Percentiles rank a stretch among this genome's conserved stretches.
These are phyloP conservation scores for Noctilio leporinus DNA, from an alignment of 2,113 vertebrate genomes.

Conservation along the genomic window DNA sequence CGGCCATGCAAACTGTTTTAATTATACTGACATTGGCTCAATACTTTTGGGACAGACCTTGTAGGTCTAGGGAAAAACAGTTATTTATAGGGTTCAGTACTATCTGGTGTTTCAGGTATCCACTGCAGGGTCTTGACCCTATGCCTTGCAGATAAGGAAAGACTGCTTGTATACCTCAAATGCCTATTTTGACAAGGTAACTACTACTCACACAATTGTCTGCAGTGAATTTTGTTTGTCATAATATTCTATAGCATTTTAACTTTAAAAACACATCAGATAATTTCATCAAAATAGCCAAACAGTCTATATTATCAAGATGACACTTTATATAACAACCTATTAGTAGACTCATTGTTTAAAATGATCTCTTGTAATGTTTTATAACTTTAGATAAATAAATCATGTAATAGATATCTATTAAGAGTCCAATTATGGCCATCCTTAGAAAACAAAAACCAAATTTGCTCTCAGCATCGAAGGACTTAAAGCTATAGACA, in stretches of 20 bases:
- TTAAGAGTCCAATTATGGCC: background rate
- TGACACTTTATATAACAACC: background rate
- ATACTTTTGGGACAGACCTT: too few species aligned
- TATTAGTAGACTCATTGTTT: background rate
- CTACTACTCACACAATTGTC: background rate
- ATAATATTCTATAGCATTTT: conserved; percentile 6
- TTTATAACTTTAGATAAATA: conserved; percentile 7
- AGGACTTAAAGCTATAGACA: background rate
- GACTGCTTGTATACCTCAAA: background rate
- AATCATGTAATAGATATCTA: background rate
- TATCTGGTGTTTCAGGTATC: background rate
- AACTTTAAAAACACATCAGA: background rate
- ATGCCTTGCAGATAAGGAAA: background rate
- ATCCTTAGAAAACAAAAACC: conserved; percentile 17
- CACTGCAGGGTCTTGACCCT: background rate
- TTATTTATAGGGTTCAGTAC: background rate
- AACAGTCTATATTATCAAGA: background rate
- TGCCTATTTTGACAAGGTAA: background rate
- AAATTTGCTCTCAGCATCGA: background rate
- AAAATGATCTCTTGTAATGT: background rate
- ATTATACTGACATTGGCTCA: too few species aligned
- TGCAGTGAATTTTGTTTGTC: background rate
- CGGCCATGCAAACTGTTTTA: too few species aligned
- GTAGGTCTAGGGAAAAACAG: background rate
- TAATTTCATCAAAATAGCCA: conserved; percentile 5